phyloP scores from a whole-genome alignment of 2,113 vertebrate genomes.

The Microcebus jonahi region DNA sequence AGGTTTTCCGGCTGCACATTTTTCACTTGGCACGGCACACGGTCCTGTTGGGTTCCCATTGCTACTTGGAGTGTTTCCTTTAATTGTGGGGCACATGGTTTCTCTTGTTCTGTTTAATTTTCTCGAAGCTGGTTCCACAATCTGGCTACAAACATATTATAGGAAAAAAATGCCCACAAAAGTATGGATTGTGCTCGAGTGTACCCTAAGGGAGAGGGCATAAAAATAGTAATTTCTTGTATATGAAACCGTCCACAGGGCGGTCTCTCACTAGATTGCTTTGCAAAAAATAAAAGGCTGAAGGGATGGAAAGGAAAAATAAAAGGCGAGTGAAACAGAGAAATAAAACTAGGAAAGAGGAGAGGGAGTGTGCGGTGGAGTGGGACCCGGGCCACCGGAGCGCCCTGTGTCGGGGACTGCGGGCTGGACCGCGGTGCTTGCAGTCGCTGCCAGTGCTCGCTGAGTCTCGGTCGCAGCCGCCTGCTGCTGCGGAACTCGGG shows the following conservation, averaged over 20 bases:
- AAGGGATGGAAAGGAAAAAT: background rate
- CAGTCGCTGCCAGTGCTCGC: fast-evolving
- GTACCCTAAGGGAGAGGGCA: slow-evolving; percentile 75
- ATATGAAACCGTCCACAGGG: slow-evolving; percentile 72
- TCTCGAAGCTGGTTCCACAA: slow-evolving; percentile 78
- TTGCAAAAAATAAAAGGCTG: slow-evolving; percentile 28
- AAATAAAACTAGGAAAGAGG: no score
- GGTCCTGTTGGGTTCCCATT: slow-evolving; percentile 91
- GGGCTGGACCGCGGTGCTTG: background rate
- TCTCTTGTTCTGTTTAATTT: slow-evolving; percentile 87
- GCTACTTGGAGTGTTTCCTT: slow-evolving; percentile 92
- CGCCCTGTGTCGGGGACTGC: fast-evolving
- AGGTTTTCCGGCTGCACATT: slow-evolving; percentile 90
- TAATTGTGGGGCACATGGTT: slow-evolving; percentile 89
- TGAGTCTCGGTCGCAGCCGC: background rate
- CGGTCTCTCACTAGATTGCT: slow-evolving; percentile 20
- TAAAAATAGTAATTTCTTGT: slow-evolving; percentile 85
- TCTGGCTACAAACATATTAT: slow-evolving; percentile 79
- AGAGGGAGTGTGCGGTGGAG: fast-evolving
- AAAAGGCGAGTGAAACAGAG: background rate
- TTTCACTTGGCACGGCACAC: slow-evolving; percentile 85
- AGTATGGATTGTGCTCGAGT: slow-evolving; percentile 83
- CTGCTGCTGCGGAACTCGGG: fast-evolving
- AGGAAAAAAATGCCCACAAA: slow-evolving; percentile 76
- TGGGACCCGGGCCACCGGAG: fast-evolving